Base-by-base conservation (phyloP, 2,113 vertebrate species). In the Pterocles orientalis region DNA sequence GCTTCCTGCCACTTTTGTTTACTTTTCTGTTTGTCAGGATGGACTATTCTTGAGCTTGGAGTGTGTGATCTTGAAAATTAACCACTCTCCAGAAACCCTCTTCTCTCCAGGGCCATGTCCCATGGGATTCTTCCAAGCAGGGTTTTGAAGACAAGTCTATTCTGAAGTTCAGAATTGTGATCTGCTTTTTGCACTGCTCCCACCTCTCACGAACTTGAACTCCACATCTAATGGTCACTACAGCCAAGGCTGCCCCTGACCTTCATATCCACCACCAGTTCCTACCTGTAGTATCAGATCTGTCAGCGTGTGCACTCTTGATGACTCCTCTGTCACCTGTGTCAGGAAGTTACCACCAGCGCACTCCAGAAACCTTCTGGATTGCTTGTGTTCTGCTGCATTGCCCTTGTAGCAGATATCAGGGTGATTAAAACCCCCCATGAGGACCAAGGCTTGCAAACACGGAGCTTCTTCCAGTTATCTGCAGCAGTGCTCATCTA, bases 361-460 rank as follows among this genome's bases (percentile, higher is more conserved):
- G 24, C 0, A 0, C 14, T 73, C 15, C 78, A 77, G 54, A 64
- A 61, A 24, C 17, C 14, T 58, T 12, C 24, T 53, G 43, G 48
- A 51, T n/a, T 39, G 6, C 4, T 65, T 25, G 6, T 65, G 48
- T 20, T 36, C 31, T 71, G 28, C 25, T 58, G 31, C 8, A 4
- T 6, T 47, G 33, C 8, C 14, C 41, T 58, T 77, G 31, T 47
- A 89, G 45, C 41, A 86, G 69, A 31, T 48, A n/a, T 2, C 0
- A 0, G 23, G 3, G 21, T 50, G 28, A 31, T n/a, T 86, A 25
- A 33, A 80, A 26, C 31, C 7, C 4, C 4, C 33, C 2, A 2
- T 18, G 33, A 83, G 33, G 48, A 43, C 7, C 19, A 79, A 23
- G 23, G 9, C 21, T 45, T 56, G 19, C 0, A 5, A 69, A 48